Conservation (phyloP, 2,113 vertebrate species). For the Atlantisia rogersi region DNA sequence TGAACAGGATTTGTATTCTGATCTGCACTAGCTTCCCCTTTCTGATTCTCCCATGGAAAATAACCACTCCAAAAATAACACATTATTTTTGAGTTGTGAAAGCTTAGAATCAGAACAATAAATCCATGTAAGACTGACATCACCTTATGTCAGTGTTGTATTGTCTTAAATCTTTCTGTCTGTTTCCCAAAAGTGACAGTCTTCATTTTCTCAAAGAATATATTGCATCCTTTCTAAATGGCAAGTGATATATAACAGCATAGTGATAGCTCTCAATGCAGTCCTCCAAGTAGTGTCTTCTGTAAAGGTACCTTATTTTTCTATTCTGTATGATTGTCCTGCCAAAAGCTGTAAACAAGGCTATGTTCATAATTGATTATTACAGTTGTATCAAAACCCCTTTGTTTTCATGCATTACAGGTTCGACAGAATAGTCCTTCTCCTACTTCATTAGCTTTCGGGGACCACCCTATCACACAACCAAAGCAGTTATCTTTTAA, state of each 20-base stretch:
- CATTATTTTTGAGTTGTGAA: background rate
- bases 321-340: background rate
- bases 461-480: conserved; percentile 90
- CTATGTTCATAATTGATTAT: background rate
- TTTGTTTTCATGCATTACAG: conserved; percentile 73
- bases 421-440: conserved; percentile 97
- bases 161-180: background rate
- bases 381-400: background rate
- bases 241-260: background rate
- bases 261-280: background rate
- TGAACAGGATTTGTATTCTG: background rate
- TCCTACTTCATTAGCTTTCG: conserved; percentile 94
- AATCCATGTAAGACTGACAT: background rate
- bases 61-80: background rate
- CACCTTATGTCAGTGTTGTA: background rate
- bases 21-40: background rate
- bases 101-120: background rate
- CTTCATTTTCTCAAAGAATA: background rate
- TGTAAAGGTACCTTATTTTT: background rate
- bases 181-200: background rate
- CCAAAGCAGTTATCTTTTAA: conserved; percentile 95
- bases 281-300: background rate
- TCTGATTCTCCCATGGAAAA: background rate
- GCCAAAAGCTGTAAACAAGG: background rate
- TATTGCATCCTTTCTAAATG: background rate